phyloP scores from a whole-genome alignment of 2,797 vertebrate genomes.

The Brachyalestes nurse region DNA sequence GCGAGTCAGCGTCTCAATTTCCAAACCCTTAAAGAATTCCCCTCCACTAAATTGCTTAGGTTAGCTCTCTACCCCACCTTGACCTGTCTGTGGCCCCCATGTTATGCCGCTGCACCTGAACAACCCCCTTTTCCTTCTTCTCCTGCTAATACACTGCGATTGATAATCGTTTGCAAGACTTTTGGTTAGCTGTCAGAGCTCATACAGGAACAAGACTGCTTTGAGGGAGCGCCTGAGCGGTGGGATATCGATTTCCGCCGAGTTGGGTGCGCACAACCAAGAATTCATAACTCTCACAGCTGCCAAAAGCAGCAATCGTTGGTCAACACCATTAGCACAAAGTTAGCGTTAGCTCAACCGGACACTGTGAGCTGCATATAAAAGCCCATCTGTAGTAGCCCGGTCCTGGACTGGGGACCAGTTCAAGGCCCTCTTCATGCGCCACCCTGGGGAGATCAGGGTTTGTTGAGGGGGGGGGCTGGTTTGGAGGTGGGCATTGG shows the following conservation, averaged over 20 bases:
- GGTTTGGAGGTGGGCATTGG: constrained; percentile 9
- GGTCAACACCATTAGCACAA: constrained; percentile 53
- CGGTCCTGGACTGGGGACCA: constrained; percentile 53
- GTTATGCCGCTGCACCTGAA: constrained; percentile 14
- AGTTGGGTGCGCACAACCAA: constrained; percentile 29
- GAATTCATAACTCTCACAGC: constrained; percentile 34
- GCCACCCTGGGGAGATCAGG: constrained; percentile 68
- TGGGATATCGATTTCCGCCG: constrained; percentile 48
- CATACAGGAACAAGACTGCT: constrained; percentile 41
- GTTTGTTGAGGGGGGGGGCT: not conserved
- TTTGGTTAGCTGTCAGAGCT: constrained; percentile 53
- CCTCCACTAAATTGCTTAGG: constrained; percentile 36
- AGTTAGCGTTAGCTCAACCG: constrained; percentile 62
- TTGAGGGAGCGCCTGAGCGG: constrained; percentile 36
- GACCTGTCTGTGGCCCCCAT: constrained; percentile 32
- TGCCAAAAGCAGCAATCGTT: constrained; percentile 53
- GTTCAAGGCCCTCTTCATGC: constrained; percentile 64
- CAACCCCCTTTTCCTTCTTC: constrained; percentile 22
- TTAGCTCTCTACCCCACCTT: constrained; percentile 26
- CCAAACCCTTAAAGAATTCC: constrained; percentile 23
- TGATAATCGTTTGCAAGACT: constrained; percentile 49
- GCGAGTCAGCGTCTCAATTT: constrained; percentile 37
- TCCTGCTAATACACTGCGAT: constrained; percentile 29
- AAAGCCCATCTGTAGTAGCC: constrained; percentile 63
- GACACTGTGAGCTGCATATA: constrained; percentile 63